These are phyloP conservation scores for Austrolebias charrua DNA, from an alignment of 2,797 vertebrate genomes.

Conservation along the genomic window DNA sequence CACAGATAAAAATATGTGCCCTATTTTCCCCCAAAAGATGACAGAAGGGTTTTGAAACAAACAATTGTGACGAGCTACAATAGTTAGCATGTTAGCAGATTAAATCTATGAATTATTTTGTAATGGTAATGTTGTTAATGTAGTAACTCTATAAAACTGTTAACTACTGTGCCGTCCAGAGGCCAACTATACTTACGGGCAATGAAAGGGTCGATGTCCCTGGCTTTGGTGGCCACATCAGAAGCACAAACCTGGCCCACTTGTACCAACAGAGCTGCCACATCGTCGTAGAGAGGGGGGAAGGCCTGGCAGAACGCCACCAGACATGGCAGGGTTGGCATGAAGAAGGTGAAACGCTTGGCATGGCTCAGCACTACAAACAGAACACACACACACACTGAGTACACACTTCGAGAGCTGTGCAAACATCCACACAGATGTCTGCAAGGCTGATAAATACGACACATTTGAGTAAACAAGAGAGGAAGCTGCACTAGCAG, in stretches of 20 bases:
- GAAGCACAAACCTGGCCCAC: slow-evolving; percentile 96
- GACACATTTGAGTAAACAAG: slow-evolving; percentile 1
- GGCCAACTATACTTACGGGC: slow-evolving; percentile 81
- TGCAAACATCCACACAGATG: slow-evolving; percentile 1
- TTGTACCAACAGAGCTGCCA: slow-evolving; percentile 91
- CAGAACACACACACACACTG: neutral
- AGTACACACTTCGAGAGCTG: neutral
- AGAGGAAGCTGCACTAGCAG: slow-evolving; percentile 45
- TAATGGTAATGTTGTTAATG: too few species aligned
- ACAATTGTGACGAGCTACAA: too few species aligned
- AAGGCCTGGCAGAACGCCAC: slow-evolving; percentile 97
- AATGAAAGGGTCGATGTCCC: slow-evolving; percentile 93
- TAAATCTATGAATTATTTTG: too few species aligned
- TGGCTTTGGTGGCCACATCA: slow-evolving; percentile 91
- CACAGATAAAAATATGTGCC: too few species aligned
- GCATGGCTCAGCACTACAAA: slow-evolving; percentile 88
- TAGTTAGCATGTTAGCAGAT: too few species aligned
- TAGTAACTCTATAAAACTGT: neutral
- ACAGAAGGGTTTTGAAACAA: too few species aligned
- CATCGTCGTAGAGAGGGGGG: slow-evolving; percentile 94
- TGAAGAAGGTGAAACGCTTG: slow-evolving; percentile 93
- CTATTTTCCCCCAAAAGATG: too few species aligned
- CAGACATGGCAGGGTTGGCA: slow-evolving; percentile 96
- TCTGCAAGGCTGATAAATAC: neutral
- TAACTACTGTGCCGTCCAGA: neutral